phyloP scores from a whole-genome alignment of 2,797 vertebrate species.

The Basileuterus tristriatus region DNA sequence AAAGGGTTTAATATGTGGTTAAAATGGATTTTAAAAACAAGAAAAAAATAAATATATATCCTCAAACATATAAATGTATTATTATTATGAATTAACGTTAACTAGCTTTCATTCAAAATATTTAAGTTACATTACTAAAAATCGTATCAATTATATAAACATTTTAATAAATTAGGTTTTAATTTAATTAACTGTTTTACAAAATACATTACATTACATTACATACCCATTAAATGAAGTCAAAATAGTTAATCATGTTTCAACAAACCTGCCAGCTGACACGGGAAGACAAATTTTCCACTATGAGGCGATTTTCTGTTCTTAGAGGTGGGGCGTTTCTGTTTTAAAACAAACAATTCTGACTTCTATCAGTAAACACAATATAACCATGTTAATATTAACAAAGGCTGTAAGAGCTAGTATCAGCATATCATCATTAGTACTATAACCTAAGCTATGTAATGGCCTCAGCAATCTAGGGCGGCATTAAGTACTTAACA shows the following conservation, averaged over 20 bases:
- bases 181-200: constrained; percentile 42
- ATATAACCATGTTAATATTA: rapidly evolving
- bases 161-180: constrained; percentile 1
- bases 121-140: constrained; percentile 55
- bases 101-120: constrained; percentile 53
- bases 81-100: constrained; percentile 64
- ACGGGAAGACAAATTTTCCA: constrained; percentile 94
- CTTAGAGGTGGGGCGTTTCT: constrained; percentile 94
- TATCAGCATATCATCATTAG: rapidly evolving
- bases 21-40: constrained; percentile 89
- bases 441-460: rapidly evolving
- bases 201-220: constrained; percentile 63
- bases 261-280: constrained; percentile 98
- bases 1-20: constrained; percentile 99
- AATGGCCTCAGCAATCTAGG: rapidly evolving
- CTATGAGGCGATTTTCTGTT: constrained; percentile 95
- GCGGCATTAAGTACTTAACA: rapidly evolving
- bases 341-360: constrained; percentile 10
- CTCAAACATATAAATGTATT: constrained; percentile 75
- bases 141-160: constrained; percentile 35
- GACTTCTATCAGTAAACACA: not conserved
- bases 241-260: constrained; percentile 69
- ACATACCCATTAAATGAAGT: constrained; percentile 72
- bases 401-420: rapidly evolving
- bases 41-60: constrained; percentile 77